Conservation (phyloP, 2,113 vertebrate genomes). For the Rattus norvegicus region GRCr8 NC_086032.1:36250501-36251000, state of each 20-base stretch:
- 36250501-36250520: neutral
- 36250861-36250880: neutral
- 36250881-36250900: neutral
- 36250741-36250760: neutral
- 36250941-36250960: neutral
- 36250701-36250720: neutral
- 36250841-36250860: neutral
- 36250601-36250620: neutral
- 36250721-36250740: no score
- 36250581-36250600: neutral
- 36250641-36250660: neutral
- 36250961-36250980: neutral
- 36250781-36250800: neutral
- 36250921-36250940: neutral
- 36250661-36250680: no score
- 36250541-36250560: neutral
- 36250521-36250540: neutral
- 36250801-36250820: neutral
- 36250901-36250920: neutral
- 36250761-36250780: neutral
- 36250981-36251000: neutral
- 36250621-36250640: neutral
- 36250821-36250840: neutral
- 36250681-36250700: neutral
- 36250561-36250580: neutral